Conservation (phyloP, 2,797 vertebrate genomes). For the Aldrovandia affinis region DNA sequence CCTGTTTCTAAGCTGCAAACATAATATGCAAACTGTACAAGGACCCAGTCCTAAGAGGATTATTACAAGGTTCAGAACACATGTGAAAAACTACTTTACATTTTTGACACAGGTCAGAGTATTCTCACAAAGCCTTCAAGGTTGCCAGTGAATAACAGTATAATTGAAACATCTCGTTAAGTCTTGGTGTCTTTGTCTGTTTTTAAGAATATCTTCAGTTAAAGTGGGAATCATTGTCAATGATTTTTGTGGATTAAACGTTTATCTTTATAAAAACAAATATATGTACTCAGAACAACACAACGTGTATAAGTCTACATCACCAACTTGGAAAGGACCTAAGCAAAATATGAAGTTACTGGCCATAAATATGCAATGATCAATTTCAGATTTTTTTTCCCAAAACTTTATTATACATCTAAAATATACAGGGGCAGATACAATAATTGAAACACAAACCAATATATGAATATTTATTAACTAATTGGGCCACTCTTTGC, state of each 20-base stretch:
- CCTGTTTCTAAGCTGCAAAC: conserved; percentile 70
- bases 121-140: conserved; percentile 17
- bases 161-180: conserved; percentile 13
- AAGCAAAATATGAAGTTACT: not conserved
- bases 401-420: not conserved
- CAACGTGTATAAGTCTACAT: not conserved
- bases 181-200: conserved; percentile 41
- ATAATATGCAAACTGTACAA: conserved; percentile 77
- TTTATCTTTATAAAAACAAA: not conserved
- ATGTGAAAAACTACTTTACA: conserved; percentile 35
- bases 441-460: too few species aligned
- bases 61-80: conserved; percentile 72
- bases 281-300: not conserved
- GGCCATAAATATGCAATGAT: not conserved
- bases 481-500: too few species aligned
- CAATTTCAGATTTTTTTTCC: not conserved
- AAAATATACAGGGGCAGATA: not conserved
- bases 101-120: conserved; percentile 14
- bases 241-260: not conserved
- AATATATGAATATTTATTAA: too few species aligned
- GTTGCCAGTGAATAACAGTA: not conserved
- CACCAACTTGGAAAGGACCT: not conserved
- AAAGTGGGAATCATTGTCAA: conserved; percentile 26
- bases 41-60: conserved; percentile 72
- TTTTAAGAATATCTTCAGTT: conserved; percentile 55